Evolutionary conservation across 2,113 vertebrate species (phyloP).

Genomic region (Hydropotes inermis): DNA sequence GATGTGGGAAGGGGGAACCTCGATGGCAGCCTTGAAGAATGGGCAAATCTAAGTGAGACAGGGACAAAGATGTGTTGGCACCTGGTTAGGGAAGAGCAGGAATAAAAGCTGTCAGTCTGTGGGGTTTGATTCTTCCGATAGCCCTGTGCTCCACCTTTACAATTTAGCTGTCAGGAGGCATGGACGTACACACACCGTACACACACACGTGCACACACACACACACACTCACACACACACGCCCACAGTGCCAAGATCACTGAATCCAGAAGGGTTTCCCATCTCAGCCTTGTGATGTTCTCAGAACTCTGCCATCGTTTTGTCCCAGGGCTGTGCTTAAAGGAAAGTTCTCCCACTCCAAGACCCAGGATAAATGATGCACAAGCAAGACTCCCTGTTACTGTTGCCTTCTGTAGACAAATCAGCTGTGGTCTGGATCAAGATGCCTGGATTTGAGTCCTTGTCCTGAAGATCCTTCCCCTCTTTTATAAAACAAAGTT

Average conservation of each 20-base stretch:
- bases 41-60: background rate
- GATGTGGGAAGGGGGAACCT: background rate
- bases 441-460: background rate
- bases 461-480: background rate
- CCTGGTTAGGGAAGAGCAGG: background rate
- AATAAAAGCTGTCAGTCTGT: background rate
- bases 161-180: background rate
- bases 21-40: background rate
- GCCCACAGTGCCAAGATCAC: background rate
- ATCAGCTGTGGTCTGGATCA: background rate
- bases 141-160: background rate
- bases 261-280: background rate
- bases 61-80: background rate
- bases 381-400: background rate
- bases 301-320: background rate
- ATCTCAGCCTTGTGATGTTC: background rate
- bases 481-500: constrained; percentile 21
- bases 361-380: background rate
- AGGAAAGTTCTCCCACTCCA: background rate
- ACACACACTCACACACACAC: background rate
- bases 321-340: background rate
- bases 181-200: background rate
- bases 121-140: background rate
- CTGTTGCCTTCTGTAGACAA: background rate
- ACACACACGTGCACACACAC: background rate